Percentiles rank a stretch among this genome's conserved stretches.
Conservation (phyloP, 2,113 vertebrate genomes). For the Oncorhynchus tshawytscha region DNA sequence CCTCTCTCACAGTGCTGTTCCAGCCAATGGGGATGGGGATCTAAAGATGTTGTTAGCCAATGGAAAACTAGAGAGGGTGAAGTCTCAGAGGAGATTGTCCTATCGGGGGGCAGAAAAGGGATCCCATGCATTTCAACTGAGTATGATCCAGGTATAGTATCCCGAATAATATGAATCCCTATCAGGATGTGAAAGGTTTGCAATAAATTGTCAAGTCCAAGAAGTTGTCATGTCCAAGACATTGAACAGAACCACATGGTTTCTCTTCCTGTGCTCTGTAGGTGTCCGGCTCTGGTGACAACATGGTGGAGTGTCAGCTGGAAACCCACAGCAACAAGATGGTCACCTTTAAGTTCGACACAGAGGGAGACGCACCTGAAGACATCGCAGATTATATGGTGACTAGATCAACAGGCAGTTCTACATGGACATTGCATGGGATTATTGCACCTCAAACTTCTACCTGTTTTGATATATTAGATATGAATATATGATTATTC, state of each 20-base stretch:
- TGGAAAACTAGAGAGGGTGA: constrained; percentile 81
- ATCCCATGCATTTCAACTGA: constrained; percentile 82
- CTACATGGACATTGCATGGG: too few species aligned
- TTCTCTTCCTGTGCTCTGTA: constrained; percentile 42
- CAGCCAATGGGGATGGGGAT: constrained; percentile 62
- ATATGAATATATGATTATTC: too few species aligned
- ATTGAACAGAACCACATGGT: not conserved
- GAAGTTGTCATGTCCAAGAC: not conserved
- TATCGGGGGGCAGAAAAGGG: constrained; percentile 80
- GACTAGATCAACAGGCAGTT: not conserved
- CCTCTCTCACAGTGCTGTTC: constrained; percentile 51
- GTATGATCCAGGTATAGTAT: constrained; percentile 80
- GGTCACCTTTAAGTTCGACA: constrained; percentile 94
- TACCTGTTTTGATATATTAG: too few species aligned
- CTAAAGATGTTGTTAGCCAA: constrained; percentile 64
- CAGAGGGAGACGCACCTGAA: constrained; percentile 88
- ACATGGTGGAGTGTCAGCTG: constrained; percentile 91
- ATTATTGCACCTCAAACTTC: too few species aligned
- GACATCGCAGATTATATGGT: constrained; percentile 93
- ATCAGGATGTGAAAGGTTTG: too few species aligned
- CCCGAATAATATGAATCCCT: not conserved
- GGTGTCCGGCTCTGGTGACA: constrained; percentile 87
- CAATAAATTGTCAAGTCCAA: too few species aligned
- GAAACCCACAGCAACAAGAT: constrained; percentile 94
- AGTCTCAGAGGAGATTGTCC: constrained; percentile 79